phyloP scores from a whole-genome alignment of 2,797 vertebrate species.

The Choloepus didactylus region DNA sequence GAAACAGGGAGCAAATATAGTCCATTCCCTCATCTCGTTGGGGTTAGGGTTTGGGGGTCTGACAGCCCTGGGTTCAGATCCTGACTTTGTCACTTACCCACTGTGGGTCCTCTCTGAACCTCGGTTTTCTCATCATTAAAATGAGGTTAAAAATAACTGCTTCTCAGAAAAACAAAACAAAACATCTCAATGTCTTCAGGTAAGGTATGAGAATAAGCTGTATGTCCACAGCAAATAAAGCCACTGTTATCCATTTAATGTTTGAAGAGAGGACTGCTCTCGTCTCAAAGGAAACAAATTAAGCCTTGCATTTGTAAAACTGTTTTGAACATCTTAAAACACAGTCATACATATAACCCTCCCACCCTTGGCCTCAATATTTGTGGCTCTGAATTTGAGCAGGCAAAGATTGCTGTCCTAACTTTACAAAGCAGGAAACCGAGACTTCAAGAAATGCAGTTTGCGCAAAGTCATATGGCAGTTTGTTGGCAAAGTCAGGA shows the following conservation, averaged over 20 bases:
- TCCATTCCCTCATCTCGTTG: fast-evolving
- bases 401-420: not conserved
- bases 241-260: not conserved
- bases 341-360: fast-evolving
- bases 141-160: not conserved
- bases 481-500: not conserved
- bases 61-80: not conserved
- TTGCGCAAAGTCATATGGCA: not conserved
- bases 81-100: not conserved
- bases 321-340: not conserved
- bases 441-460: not conserved
- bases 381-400: not conserved
- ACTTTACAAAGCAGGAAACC: not conserved
- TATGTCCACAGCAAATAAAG: not conserved
- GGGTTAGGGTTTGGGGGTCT: not conserved
- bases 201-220: not conserved
- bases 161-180: not conserved
- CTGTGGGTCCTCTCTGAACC: not conserved
- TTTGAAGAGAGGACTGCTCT: not conserved
- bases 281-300: not conserved
- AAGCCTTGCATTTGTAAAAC: not conserved
- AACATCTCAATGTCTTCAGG: fast-evolving
- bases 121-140: not conserved
- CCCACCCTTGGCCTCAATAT: not conserved
- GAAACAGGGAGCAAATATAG: not conserved